phyloP scores from a whole-genome alignment of 1,140 invertebrate species.

The Goniozus legneri region DNA sequence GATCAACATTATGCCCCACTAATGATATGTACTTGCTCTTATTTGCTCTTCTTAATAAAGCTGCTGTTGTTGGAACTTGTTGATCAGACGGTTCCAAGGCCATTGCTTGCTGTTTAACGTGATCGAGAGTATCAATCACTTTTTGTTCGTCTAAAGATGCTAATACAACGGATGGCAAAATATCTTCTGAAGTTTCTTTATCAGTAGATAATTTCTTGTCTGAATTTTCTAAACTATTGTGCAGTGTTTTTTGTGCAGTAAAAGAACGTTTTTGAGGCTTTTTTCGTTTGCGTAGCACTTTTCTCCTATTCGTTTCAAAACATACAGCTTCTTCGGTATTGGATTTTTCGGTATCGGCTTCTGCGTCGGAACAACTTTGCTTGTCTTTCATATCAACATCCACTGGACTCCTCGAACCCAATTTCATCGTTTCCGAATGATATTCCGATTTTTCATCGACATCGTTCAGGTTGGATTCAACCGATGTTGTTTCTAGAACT shows the following conservation, averaged over 20 bases:
- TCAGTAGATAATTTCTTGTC: conserved; percentile 23
- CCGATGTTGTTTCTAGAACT: conserved; percentile 42
- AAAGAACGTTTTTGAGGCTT: conserved; percentile 40
- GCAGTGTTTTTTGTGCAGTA: conserved; percentile 23
- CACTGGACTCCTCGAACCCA: conserved; percentile 27
- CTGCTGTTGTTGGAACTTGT: conserved; percentile 35
- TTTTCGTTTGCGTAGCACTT: conserved; percentile 48
- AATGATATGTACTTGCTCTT: conserved; percentile 40
- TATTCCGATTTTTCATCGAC: conserved; percentile 27
- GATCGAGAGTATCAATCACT: conserved; percentile 36
- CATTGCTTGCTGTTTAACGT: conserved; percentile 42
- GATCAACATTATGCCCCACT: conserved; percentile 29
- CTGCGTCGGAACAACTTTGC: conserved; percentile 46
- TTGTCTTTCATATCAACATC: conserved; percentile 26
- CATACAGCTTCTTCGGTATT: conserved; percentile 48
- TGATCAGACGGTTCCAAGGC: conserved; percentile 37
- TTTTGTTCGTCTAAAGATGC: conserved; percentile 23
- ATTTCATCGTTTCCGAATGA: conserved; percentile 19
- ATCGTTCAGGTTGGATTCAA: conserved; percentile 48
- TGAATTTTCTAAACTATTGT: conserved; percentile 24
- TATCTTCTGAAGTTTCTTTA: conserved; percentile 20
- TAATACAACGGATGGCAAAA: conserved; percentile 21
- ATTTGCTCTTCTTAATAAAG: conserved; percentile 26
- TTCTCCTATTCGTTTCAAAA: conserved; percentile 47
- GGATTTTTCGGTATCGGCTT: conserved; percentile 55